These are phyloP conservation scores for Lucinisca nassula DNA, from an alignment of 2,888 invertebrate genomes.

Conservation along the genomic window DNA sequence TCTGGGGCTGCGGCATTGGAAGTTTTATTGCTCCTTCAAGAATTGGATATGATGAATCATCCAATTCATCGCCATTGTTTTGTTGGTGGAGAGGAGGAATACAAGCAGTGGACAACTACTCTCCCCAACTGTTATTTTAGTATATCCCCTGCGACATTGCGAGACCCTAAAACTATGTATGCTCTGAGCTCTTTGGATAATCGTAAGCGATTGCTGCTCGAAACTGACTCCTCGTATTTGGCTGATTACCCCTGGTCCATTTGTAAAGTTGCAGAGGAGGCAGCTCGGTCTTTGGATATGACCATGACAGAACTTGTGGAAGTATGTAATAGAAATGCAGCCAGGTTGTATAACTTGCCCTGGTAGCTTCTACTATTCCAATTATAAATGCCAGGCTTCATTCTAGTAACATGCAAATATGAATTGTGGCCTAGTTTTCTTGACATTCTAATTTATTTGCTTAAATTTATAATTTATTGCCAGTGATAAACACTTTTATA, in stretches of 20 bases:
- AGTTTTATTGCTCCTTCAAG: background rate
- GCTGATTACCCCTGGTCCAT: background rate
- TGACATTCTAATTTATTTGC: too few relatives aligned
- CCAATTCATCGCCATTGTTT: background rate
- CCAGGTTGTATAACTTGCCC: background rate
- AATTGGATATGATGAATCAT: background rate
- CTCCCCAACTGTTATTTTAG: too few relatives aligned
- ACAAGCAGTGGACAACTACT: background rate
- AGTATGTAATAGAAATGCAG: background rate
- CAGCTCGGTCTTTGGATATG: background rate
- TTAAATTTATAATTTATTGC: too few relatives aligned
- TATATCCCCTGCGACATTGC: background rate
- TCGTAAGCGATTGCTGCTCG: background rate
- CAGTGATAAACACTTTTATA: too few relatives aligned
- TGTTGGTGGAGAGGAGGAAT: background rate
- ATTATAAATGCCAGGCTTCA: too few relatives aligned
- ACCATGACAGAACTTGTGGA: background rate
- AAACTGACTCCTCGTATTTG: background rate
- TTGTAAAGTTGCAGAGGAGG: background rate
- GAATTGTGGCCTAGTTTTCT: too few relatives aligned
- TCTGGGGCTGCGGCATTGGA: background rate
- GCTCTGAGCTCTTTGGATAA: background rate
- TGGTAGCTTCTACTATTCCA: background rate
- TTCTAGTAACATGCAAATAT: too few relatives aligned
- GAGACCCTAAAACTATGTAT: background rate